phyloP scores from a whole-genome alignment of 2,797 vertebrate species.

The Emys orbicularis region DNA sequence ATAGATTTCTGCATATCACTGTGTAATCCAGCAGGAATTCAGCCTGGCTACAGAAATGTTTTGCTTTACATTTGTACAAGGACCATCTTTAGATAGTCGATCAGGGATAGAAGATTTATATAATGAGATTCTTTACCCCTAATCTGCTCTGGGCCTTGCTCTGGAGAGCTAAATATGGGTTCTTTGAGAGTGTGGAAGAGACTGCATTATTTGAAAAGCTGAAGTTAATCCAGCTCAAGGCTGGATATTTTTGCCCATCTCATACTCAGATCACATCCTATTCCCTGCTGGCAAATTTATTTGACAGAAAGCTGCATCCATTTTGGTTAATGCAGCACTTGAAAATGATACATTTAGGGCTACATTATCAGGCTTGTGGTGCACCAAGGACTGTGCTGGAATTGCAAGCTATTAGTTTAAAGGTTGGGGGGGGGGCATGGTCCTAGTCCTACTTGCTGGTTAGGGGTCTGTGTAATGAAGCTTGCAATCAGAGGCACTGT shows the following conservation, averaged over 20 bases:
- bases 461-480: neutral
- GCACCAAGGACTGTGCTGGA: neutral
- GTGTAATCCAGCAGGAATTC: slow-evolving; percentile 15
- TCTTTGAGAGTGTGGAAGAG: neutral
- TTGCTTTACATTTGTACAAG: neutral
- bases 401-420: neutral
- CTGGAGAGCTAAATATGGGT: neutral
- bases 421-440: neutral
- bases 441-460: neutral
- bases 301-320: neutral
- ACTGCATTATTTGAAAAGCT: slow-evolving; percentile 5
- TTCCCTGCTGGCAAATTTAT: neutral
- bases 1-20: neutral
- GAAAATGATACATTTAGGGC: neutral
- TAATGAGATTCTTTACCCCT: neutral
- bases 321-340: neutral
- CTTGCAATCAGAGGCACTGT: neutral
- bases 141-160: neutral
- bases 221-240: neutral
- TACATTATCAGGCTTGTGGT: neutral
- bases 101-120: neutral
- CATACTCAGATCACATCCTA: neutral
- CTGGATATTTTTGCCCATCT: neutral
- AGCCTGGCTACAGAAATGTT: neutral
- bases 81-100: neutral